A percentile compares a stretch with the other conserved stretches of the same genome.
Conservation (phyloP, 2,113 vertebrate genomes). For the Dascyllus trimaculatus region DNA sequence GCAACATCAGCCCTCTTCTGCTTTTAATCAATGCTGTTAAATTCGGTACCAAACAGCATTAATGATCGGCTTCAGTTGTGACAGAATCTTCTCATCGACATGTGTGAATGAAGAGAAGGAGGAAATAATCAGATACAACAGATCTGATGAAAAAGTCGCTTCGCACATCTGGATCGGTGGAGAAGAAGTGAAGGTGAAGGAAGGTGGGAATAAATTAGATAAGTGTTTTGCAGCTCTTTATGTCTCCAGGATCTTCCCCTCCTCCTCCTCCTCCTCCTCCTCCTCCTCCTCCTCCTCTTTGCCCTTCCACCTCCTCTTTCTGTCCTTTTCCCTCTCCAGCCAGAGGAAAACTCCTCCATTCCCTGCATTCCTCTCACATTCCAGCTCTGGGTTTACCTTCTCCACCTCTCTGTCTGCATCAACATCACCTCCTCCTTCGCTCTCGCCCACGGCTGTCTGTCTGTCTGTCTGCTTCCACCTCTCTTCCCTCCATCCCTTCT, state of each 20-base stretch:
- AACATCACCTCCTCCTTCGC: constrained; percentile 60
- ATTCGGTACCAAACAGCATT: not conserved
- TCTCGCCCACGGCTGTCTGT: constrained; percentile 46
- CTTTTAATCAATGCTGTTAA: constrained; percentile 9
- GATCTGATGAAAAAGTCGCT: constrained; percentile 26
- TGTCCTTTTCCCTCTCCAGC: constrained; percentile 56
- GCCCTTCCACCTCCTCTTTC: constrained; percentile 35
- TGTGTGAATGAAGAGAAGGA: not conserved
- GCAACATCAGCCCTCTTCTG: not conserved
- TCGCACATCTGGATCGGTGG: constrained; percentile 52
- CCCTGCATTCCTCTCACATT: constrained; percentile 84
- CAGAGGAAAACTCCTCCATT: constrained; percentile 81
- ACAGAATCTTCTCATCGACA: not conserved
- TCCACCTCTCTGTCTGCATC: constrained; percentile 60
- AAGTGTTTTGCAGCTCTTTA: constrained; percentile 59
- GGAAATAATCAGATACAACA: not conserved
- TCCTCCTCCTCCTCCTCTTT: too few relatives aligned
- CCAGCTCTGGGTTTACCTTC: constrained; percentile 75
- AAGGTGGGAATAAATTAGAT: constrained; percentile 54
- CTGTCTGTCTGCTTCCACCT: constrained; percentile 29
- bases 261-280: too few relatives aligned
- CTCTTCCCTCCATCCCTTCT: constrained; percentile 9
- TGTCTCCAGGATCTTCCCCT: constrained; percentile 60
- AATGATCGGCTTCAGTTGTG: not conserved
- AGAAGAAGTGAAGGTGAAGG: constrained; percentile 51